phyloP scores from a whole-genome alignment of 2,888 invertebrate species.

The Ctena decussata region DNA sequence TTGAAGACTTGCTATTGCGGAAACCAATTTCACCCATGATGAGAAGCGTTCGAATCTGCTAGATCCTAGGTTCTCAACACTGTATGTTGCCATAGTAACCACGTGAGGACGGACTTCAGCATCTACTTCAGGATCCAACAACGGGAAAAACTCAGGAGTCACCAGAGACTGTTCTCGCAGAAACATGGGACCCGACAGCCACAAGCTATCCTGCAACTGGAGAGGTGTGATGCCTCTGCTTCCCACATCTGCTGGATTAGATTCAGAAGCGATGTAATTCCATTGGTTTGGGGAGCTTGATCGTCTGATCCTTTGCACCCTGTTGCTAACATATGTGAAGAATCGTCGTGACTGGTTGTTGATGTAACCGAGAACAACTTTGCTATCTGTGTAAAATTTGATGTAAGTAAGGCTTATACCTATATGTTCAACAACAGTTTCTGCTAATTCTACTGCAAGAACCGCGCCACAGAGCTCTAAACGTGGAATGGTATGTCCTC shows the following conservation, averaged over 20 bases:
- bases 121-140: conserved; percentile 38
- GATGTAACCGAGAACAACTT: conserved; percentile 58
- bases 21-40: conserved; percentile 14
- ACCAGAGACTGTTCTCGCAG: background rate
- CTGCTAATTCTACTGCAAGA: conserved; percentile 31
- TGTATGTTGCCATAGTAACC: background rate
- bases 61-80: background rate
- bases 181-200: conserved; percentile 37
- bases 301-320: conserved; percentile 40
- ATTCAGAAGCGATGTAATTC: conserved; percentile 45
- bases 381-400: conserved; percentile 60
- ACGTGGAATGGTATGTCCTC: conserved; percentile 56
- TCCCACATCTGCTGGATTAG: conserved; percentile 56
- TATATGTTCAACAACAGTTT: conserved; percentile 27
- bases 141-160: background rate
- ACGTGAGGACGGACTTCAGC: conserved; percentile 20
- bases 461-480: conserved; percentile 66
- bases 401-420: background rate
- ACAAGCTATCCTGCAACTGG: conserved; percentile 33
- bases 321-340: conserved; percentile 59
- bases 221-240: conserved; percentile 18
- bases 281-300: conserved; percentile 46
- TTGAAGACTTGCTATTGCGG: conserved; percentile 33
- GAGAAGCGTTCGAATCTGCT: conserved; percentile 26
- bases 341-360: conserved; percentile 52